Base-by-base conservation (phyloP, 1,140 invertebrate species). In the Pogonomyrmex californicus region DNA sequence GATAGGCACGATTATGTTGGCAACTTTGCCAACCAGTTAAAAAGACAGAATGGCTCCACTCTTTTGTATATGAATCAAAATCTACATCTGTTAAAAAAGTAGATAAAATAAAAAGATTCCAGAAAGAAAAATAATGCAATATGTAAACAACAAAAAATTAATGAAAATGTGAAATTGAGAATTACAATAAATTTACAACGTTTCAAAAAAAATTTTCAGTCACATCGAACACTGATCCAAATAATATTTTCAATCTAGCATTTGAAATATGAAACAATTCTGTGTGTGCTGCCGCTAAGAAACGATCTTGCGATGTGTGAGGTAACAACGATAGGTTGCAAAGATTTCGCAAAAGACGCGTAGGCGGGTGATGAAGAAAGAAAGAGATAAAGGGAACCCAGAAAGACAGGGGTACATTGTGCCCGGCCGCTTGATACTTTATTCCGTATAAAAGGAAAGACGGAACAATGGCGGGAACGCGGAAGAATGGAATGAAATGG, bases 401-500 rank as follows among this genome's bases (percentile, higher is more conserved):
- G 89, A 91, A 91, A 91, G 90, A 91, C 90, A 91, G 93, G 92
- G 92, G 93, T 92, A 94, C 93, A 95, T 94, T 94, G 94, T 94
- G 94, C 93, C 90, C 89, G 91, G 92, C 92, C 91, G 93, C 93
- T 94, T 93, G 94, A 95, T 95, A 95, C 94, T 95, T 94, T 94
- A 94, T 94, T 95, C 94, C 91, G 92, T 94, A 94, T 94, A 95
- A 94, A 91, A 94, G 93, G 92, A 94, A 94, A 91, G 91, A 82
- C 91, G 87, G 93, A 94, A 95, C 93, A 95, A 95, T 95, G 92
- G 92, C 91, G 91, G 91, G 91, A 94, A 94, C 92, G 92, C 93
- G 93, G 92, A 95, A 94, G 93, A 94, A 94, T 94, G 93, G 93
- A 94, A 94, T 93, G 91, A 91, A 92, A 93, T 93, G 93, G 92